phyloP scores from a whole-genome alignment of 2,113 vertebrate species.

The Irena cyanogastra region DNA sequence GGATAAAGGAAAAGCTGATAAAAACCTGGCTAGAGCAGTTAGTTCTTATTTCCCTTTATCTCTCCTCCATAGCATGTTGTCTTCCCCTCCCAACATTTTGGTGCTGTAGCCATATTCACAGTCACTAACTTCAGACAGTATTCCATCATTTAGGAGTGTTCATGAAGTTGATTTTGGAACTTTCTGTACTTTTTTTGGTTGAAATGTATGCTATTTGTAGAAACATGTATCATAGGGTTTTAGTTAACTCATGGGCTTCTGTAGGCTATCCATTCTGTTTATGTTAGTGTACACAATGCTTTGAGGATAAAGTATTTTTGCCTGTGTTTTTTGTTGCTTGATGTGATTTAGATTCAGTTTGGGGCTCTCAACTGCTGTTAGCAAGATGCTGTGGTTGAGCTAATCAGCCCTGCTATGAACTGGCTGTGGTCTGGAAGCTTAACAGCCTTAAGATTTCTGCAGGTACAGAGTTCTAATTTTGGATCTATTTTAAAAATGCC shows the following conservation, averaged over 20 bases:
- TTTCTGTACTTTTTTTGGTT: background rate
- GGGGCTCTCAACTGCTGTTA: background rate
- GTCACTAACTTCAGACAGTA: background rate
- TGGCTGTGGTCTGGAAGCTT: background rate
- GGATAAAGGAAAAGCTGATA: background rate
- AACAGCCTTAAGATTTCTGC: background rate
- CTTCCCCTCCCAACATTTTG: background rate
- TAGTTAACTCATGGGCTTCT: background rate
- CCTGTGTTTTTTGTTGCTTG: background rate
- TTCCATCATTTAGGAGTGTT: background rate
- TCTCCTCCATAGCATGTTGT: background rate
- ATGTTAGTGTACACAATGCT: background rate
- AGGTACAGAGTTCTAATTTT: background rate
- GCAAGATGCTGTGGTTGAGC: background rate
- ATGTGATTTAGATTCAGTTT: background rate
- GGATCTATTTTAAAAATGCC: background rate
- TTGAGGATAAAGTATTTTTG: background rate
- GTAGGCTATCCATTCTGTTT: background rate
- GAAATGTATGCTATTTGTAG: background rate
- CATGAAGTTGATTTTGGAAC: background rate
- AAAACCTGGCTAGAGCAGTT: background rate
- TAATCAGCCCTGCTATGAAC: background rate
- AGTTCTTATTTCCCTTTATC: background rate
- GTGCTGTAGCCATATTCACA: background rate
- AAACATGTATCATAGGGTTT: background rate